These are phyloP conservation scores for Lithobates sylvaticus DNA, from an alignment of 2,797 vertebrate genomes.

Conservation along the genomic window DNA sequence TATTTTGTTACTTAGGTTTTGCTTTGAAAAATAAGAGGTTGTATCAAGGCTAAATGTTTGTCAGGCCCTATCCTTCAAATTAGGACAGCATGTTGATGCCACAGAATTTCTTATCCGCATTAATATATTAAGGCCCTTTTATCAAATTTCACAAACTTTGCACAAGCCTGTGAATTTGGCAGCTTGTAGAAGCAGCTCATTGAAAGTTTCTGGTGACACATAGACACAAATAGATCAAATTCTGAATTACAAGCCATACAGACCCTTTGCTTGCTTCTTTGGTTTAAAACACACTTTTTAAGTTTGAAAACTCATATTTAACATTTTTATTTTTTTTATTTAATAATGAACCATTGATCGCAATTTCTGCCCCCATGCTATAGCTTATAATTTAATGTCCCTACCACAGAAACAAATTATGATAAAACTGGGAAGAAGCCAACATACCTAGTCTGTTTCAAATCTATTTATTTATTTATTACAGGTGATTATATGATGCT, in stretches of 20 bases:
- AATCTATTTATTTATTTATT: too few species aligned
- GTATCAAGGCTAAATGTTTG: background rate
- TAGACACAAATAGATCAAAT: conserved; percentile 2
- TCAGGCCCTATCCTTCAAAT: background rate
- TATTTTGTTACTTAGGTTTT: too few species aligned
- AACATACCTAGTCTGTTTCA: too few species aligned
- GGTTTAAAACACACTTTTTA: too few species aligned
- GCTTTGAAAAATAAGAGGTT: background rate
- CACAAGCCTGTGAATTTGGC: conserved; percentile 20
- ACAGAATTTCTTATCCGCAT: background rate
- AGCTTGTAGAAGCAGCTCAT: background rate
- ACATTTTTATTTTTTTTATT: too few species aligned
- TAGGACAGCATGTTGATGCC: background rate
- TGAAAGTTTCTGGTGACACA: background rate
- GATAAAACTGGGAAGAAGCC: too few species aligned
- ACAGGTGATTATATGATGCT: too few species aligned
- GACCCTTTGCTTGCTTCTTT: background rate
- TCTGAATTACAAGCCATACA: background rate
- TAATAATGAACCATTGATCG: too few species aligned
- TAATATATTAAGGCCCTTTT: conserved; percentile 7
- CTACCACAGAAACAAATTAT: too few species aligned
- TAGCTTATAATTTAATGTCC: too few species aligned
- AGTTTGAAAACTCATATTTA: too few species aligned
- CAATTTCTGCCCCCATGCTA: too few species aligned
- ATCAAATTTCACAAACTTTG: conserved; percentile 7